Evolutionary conservation across 2,888 invertebrate genomes (phyloP).

Genomic region (Heterodera filipjevi): DNA sequence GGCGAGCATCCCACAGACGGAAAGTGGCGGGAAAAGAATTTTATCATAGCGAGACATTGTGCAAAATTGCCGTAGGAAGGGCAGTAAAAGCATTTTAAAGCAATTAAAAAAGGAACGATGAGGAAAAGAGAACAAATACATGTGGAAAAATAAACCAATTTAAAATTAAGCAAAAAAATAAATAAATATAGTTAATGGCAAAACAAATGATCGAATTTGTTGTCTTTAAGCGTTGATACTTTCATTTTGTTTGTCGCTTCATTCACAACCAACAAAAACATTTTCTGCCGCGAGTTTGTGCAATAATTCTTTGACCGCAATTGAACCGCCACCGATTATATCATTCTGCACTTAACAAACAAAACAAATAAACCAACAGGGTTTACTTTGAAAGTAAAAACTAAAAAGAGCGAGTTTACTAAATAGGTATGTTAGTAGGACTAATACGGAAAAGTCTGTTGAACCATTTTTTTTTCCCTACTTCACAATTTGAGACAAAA

Average conservation of each 20-base stretch:
- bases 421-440: no score
- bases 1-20: slow-evolving; percentile 51
- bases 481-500: no score
- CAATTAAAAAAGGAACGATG: background rate
- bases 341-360: background rate
- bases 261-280: slow-evolving; percentile 23
- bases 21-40: slow-evolving; percentile 42
- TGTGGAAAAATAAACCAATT: background rate
- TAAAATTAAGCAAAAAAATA: background rate
- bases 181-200: background rate
- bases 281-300: slow-evolving; percentile 4
- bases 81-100: background rate
- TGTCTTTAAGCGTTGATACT: no score
- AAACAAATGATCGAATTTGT: background rate
- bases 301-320: slow-evolving; percentile 2
- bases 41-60: slow-evolving; percentile 11
- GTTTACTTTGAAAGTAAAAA: no score
- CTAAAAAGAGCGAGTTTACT: no score
- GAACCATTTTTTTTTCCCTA: background rate
- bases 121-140: background rate
- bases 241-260: background rate
- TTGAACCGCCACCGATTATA: slow-evolving; percentile 10
- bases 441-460: no score
- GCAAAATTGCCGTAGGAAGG: background rate
- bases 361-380: no score